These are phyloP conservation scores for Acleris literana DNA, from an alignment of 2,888 invertebrate species.

Conservation along the genomic window DNA sequence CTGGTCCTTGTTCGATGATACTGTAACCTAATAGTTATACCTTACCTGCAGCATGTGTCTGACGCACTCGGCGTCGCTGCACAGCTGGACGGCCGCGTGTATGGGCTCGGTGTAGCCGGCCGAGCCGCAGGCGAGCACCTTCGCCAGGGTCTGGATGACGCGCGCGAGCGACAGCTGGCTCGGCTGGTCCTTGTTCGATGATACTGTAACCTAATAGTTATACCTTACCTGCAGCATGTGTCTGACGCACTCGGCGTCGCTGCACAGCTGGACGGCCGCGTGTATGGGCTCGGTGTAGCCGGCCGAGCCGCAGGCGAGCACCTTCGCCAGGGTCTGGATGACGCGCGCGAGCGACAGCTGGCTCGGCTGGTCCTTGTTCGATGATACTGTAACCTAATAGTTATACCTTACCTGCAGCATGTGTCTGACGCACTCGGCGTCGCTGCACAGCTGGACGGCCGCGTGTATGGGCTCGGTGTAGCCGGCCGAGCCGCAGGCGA, in stretches of 20 bases:
- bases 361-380: slow-evolving; percentile 28
- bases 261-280: slow-evolving; percentile 41
- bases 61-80: slow-evolving; percentile 40
- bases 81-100: slow-evolving; percentile 41
- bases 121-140: slow-evolving; percentile 42
- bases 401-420: slow-evolving; percentile 44
- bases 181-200: slow-evolving; percentile 28
- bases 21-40: too few relatives aligned
- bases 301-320: slow-evolving; percentile 41
- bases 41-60: slow-evolving; percentile 40
- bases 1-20: slow-evolving; percentile 34
- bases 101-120: slow-evolving; percentile 39
- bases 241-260: slow-evolving; percentile 37
- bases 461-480: slow-evolving; percentile 42
- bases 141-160: slow-evolving; percentile 39
- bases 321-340: slow-evolving; percentile 40
- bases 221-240: slow-evolving; percentile 42
- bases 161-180: slow-evolving; percentile 36
- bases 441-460: slow-evolving; percentile 41
- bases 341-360: slow-evolving; percentile 36
- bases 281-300: slow-evolving; percentile 41
- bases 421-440: slow-evolving; percentile 36
- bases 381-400: slow-evolving; percentile 26
- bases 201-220: too few relatives aligned
- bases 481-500: slow-evolving; percentile 39